Percentiles rank a stretch among this genome's conserved stretches.
These are phyloP conservation scores for Diglossa cyanea DNA, from an alignment of 2,797 vertebrate species.

Conservation along the genomic window DNA sequence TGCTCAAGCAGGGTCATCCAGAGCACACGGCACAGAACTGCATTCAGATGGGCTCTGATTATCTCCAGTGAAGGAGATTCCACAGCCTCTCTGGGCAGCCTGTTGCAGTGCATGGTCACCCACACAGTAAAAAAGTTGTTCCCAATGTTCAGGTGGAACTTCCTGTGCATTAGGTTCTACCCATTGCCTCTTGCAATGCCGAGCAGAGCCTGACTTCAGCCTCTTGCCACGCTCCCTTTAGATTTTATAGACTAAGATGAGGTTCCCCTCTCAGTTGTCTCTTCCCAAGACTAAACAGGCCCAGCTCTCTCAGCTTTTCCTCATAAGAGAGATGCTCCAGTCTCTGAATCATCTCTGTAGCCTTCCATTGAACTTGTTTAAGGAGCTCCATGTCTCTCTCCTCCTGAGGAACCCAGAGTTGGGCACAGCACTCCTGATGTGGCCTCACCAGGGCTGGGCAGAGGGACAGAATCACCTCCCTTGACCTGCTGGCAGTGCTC, in stretches of 20 bases:
- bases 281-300: neutral
- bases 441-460: neutral
- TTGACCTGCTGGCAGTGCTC: accelerated
- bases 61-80: neutral
- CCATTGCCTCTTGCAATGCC: neutral
- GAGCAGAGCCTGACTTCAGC: neutral
- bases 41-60: neutral
- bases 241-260: neutral
- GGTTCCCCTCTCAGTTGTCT: neutral
- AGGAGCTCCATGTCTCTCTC: neutral
- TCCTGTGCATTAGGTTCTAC: neutral
- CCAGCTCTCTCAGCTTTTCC: neutral
- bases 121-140: neutral
- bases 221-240: neutral
- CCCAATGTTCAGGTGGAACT: neutral
- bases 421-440: neutral
- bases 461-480: neutral
- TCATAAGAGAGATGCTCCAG: no score
- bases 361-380: neutral
- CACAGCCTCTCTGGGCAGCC: neutral
- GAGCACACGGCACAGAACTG: neutral
- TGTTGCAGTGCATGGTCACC: neutral
- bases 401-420: neutral
- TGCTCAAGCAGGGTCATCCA: neutral
- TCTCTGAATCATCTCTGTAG: neutral